Base-by-base conservation (phyloP, 2,113 vertebrate species). In the Callipepla squamata region DNA sequence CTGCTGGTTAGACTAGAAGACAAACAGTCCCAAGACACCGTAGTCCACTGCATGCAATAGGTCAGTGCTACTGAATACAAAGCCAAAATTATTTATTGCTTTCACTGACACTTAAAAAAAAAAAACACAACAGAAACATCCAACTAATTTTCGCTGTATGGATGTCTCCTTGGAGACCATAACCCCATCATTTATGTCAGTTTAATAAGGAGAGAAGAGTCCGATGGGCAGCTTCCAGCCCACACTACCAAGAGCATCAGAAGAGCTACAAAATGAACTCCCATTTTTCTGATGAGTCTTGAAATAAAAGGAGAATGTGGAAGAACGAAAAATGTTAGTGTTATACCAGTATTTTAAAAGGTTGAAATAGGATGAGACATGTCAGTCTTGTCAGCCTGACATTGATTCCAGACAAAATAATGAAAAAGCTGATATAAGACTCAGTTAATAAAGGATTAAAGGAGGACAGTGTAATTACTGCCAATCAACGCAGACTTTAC, bases 401-500 rank as follows among this genome's bases (percentile, higher is more conserved):
- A 89, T 93, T 95, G 91, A 96, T 95, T 95, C 94, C 94, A 95
- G 95, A 95, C 95, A 94, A 96, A 96, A 96, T 96, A 96, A 94
- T 96, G 95, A 89, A 96, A 93, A 95, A 87, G 91, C 91, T 95
- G 89, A 92, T 96, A 91, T 77, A 93, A 94, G 89, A 96, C 90
- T 96, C 92, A 93, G 89, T 87, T 96, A 96, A 96, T 94, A 95
- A 89, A 94, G 87, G 91, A 96, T 96, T 96, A 96, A 73, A 96
- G 91, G 94, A 96, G 95, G 95, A 96, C 96, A 96, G 87, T 96
- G 87, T 96, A 96, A 96, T 96, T 96, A 96, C 94, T 94, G 95
- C 93, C 93, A 96, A 95, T 96, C 95, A 96, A 94, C 13, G 34
- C 0, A 82, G 85, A 92, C 85, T 96, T 94, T 92, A 91, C 74